Conservation (phyloP, 2,888 invertebrate genomes). For the Hyles lineata region DNA sequence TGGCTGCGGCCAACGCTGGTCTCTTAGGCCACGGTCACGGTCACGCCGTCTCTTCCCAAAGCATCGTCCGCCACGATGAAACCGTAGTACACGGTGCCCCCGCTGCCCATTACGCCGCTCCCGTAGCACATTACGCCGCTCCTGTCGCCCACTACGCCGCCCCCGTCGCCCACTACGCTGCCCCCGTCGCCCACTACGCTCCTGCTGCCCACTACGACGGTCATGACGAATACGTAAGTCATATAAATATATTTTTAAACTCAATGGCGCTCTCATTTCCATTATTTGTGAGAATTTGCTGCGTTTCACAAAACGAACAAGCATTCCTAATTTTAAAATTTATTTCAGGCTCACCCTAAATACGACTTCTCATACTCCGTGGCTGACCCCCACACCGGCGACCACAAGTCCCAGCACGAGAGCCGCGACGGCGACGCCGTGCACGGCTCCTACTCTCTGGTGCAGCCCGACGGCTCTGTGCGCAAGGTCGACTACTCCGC, state of each 20-base stretch:
- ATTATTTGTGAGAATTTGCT: constrained; percentile 29
- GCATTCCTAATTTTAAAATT: not conserved
- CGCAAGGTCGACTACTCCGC: constrained; percentile 28
- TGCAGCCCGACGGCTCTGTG: constrained; percentile 29
- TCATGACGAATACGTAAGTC: constrained; percentile 50
- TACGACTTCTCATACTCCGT: constrained; percentile 82
- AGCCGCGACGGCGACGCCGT: too few relatives aligned
- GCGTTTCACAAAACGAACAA: not conserved
- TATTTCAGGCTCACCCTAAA: constrained; percentile 67
- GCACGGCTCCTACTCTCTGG: too few relatives aligned
- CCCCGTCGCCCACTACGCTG: constrained; percentile 39
- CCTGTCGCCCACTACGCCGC: constrained; percentile 37
- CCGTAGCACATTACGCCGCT: constrained; percentile 41
- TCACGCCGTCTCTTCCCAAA: constrained; percentile 72
- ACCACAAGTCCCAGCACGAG: constrained; percentile 61
- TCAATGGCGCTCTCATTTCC: constrained; percentile 41
- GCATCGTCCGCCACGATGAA: constrained; percentile 55
- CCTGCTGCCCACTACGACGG: constrained; percentile 50
- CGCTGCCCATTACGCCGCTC: constrained; percentile 44
- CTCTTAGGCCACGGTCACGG: constrained; percentile 59
- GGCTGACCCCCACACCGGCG: constrained; percentile 83
- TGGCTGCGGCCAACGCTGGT: constrained; percentile 77
- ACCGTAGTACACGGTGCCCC: constrained; percentile 34
- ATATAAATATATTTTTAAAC: too few relatives aligned
- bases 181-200: constrained; percentile 47